Evolutionary conservation across 2,113 vertebrate genomes (phyloP), one percentile per base, ranked within the genome.

Genomic region (Mesitornis unicolor): DNA sequence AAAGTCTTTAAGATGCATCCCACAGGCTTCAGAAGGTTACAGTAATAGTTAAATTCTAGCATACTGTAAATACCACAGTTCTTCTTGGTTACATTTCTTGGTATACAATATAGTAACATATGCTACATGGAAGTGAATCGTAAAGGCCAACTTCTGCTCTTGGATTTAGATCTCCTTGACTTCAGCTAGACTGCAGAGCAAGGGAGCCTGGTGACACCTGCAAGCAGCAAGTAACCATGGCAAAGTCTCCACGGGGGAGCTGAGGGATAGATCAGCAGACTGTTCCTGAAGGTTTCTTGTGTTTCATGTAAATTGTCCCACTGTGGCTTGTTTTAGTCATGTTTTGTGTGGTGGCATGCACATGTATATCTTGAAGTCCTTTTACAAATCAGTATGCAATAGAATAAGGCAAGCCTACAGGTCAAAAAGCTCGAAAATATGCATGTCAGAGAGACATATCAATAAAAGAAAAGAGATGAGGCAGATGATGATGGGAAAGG

Each of bases 111-210:
- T 59, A 95, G 95, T 94, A 96, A 65, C 95, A 97, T 97, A 97
- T 97, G 96, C 81, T 95, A 31, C 86, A 96, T 91, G 91, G 96
- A 93, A 97, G 93, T 92, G 93, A 95, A 88, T 96, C 1, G 73
- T 91, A 97, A 94, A 96, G 94, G 92, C 96, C 96, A 97, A 97
- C 96, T 96, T 97, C 96, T 97, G 96, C 95, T 95, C 96, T 96
- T 96, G 94, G 95, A 96, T 90, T 95, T 85, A 90, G 54, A 90
- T 96, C 90, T 93, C 91, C 92, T 70, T 94, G 95, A 95, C 94
- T 96, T 87, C 67, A 93, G 48, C 38, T 60, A 86, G 77, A 89
- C 45, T 86, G 90, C 89, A 96, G 85, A 93, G 88, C 93, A 96
- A 95, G 85, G 74, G 56, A 95, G 94, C 42, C 89, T 96, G 84